Conservation (phyloP, 35 echinoderm and acorn worm genomes). For the Antedon bifida region DNA sequence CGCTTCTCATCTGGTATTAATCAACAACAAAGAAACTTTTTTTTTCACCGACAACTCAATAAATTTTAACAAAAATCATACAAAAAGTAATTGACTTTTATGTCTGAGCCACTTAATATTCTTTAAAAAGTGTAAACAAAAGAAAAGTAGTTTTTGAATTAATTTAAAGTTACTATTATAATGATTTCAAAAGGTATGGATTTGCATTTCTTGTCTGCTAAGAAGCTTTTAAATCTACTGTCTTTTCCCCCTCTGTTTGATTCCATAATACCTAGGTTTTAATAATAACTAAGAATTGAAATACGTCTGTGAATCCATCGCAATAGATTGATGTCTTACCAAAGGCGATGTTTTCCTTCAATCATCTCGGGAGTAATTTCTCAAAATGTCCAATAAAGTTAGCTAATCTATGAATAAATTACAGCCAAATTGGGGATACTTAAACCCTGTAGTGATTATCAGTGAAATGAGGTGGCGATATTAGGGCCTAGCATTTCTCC, state of each 20-base stretch:
- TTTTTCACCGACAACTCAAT: neutral
- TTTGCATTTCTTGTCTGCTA: neutral
- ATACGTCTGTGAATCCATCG: neutral
- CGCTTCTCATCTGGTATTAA: neutral
- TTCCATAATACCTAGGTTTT: neutral
- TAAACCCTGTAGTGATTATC: neutral
- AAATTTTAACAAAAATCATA: neutral
- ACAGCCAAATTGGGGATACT: neutral
- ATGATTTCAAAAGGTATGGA: neutral
- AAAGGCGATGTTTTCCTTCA: neutral
- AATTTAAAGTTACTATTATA: neutral
- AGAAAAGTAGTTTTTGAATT: neutral
- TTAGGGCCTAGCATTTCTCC: neutral
- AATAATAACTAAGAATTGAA: neutral
- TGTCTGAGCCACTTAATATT: neutral
- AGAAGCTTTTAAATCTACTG: neutral
- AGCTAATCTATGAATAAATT: conserved; percentile 2
- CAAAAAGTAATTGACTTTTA: neutral
- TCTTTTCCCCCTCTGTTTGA: neutral
- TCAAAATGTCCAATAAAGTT: neutral
- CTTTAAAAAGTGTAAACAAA: neutral
- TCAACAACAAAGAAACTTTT: neutral
- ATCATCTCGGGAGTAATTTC: neutral
- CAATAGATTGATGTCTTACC: neutral
- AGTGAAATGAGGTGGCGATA: neutral